Evolutionary conservation across 2,888 invertebrate genomes (phyloP), one percentile per base, ranked within the genome.

Genomic region (Leptothorax acervorum): DNA sequence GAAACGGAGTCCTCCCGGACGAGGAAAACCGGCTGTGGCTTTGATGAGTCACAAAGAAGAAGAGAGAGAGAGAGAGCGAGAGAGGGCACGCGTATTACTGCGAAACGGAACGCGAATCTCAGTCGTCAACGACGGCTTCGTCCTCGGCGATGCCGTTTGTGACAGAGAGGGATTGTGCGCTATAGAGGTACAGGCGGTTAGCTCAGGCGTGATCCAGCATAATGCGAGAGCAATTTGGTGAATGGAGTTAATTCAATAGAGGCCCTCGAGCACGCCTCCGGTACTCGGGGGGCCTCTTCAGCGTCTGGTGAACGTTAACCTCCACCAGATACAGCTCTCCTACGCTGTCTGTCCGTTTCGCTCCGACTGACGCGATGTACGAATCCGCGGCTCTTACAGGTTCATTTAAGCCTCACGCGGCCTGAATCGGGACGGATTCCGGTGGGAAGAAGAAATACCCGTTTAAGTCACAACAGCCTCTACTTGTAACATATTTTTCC

Each of bases 241-340:
- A 92, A 92, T 93, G 90, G 90, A 92, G 91, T 92, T 92, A 92
- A 92, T 92, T 92, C 91, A 90, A 91, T 92, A 89, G 90, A 88
- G 88, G 87, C 88, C 78, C 92, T 92, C 89, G 88, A 91, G 91
- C 90, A 90, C 92, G 90, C 88, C 89, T 87, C 87, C 87, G 83
- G 85, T 84, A 86, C 86, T 85, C 68, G 84, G 83, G 18, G 63
- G 71, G 70, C 82, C 84, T 70, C 74, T 85, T 87, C 81, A 68
- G 68, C 85, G 82, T 86, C 87, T 85, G 87, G 79, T 86, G 90
- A 88, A 90, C 89, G 89, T 90, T 90, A 87, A 89, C 87, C 86
- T 87, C 84, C 60, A 53, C 57, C 82, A 85, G 89, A 85, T 82
- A 86, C 65, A 53, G 71, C 68, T 84, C 60, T 42, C 85, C 85